Base-by-base conservation (phyloP, 2,113 vertebrate species). In the Narcine bancroftii region DNA sequence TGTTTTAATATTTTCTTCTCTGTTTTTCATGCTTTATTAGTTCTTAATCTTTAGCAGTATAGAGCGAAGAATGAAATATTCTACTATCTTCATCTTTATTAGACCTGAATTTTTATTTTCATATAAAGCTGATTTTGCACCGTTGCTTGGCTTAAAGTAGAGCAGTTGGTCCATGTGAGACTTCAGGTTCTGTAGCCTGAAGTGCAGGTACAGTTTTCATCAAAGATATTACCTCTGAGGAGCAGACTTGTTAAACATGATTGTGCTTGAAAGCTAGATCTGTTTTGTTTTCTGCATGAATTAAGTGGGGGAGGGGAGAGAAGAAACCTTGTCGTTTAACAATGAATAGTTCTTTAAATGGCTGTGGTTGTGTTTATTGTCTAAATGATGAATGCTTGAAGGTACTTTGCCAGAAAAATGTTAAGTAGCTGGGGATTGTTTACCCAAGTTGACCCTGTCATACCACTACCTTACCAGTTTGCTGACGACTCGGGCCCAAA, bases 281-380 rank as follows among this genome's bases (percentile, higher is more conserved):
- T 87, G 81, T 56, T 53, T 87, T 85, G 79, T 85, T 87, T 24
- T 50, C 47, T 87, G 81, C 53, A 87, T 87, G 81, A 56, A 60
- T 63, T 21, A 56, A 60, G 53, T 87, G 79, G 29, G 79, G 79
- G 79, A 17, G 53, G 66, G 81, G 53, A 19, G 81, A 36, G 81
- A 56, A 87, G 81, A 60, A 87, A 56, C 33, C 81, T 87, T 87
- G 36, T 26, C 42, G 77, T 47, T 33, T 63, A 87, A 87, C 81
- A 87, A 87, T 60, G 81, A 87, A n/a, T 60, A 60, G 47, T 53
- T 81, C 53, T 87, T n/a, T 87, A 87, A 87, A 87, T 87, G 79
- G 81, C 50, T 39, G 81, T 60, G 15, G 33, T 60, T 87, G 53
- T 87, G 26, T 7, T 50, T 56, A 63, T 56, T 87, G 47, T 85